These are phyloP conservation scores for Myzus persicae DNA, from an alignment of 1,140 invertebrate species.

Conservation along the genomic window DNA sequence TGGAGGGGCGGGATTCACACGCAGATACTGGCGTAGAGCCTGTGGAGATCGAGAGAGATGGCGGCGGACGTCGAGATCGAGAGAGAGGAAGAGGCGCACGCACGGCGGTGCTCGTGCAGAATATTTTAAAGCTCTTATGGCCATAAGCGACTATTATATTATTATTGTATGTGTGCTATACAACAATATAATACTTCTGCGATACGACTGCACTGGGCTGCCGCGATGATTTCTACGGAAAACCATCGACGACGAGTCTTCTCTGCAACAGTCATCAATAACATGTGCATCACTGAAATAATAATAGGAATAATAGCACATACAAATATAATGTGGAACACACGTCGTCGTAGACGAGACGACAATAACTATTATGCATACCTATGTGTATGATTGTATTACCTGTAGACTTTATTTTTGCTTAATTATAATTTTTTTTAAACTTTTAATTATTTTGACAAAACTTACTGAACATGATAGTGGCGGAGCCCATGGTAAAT, in stretches of 20 bases:
- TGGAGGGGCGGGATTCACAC: not conserved
- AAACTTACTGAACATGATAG: too few species aligned
- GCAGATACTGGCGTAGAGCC: not conserved
- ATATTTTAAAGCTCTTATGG: conserved; percentile 54
- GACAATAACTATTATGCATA: not conserved
- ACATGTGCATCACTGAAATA: not conserved
- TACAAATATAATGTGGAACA: not conserved
- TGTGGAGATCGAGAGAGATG: not conserved
- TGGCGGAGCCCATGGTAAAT: too few species aligned
- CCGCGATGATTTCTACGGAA: not conserved
- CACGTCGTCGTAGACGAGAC: too few species aligned
- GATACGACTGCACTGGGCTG: not conserved
- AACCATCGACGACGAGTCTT: not conserved
- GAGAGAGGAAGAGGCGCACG: not conserved
- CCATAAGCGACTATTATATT: not conserved
- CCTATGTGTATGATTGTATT: too few species aligned
- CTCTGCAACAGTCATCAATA: not conserved
- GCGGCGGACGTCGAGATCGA: not conserved
- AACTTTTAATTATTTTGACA: too few species aligned
- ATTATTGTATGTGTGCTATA: not conserved
- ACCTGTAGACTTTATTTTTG: too few species aligned
- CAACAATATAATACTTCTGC: not conserved
- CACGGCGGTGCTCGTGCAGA: conserved; percentile 34
- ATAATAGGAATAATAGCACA: not conserved
- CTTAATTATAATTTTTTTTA: too few species aligned